phyloP scores from a whole-genome alignment of 2,113 vertebrate species.

The Daboia siamensis region DNA sequence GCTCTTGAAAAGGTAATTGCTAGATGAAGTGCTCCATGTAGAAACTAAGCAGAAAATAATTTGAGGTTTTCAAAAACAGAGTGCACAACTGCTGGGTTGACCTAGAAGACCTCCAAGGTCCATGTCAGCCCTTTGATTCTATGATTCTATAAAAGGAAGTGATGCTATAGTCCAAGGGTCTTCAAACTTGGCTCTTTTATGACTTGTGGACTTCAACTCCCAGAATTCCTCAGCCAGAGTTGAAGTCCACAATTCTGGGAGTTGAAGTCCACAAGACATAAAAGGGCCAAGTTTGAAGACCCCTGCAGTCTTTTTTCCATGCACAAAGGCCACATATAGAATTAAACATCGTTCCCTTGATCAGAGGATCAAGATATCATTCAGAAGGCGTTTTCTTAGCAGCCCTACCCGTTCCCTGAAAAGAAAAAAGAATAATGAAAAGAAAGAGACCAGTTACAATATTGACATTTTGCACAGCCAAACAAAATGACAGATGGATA shows the following conservation, averaged over 20 bases:
- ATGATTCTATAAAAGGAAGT: background rate
- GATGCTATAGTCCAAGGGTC: background rate
- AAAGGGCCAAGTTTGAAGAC: no score
- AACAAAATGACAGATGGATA: background rate
- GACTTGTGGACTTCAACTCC: no score
- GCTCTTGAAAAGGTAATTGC: slow-evolving; percentile 82
- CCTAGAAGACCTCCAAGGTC: background rate
- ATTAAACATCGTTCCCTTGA: background rate
- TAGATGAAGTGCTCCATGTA: background rate
- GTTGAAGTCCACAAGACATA: no score
- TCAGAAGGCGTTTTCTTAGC: background rate
- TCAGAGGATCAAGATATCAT: background rate
- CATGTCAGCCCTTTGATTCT: background rate
- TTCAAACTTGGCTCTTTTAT: no score
- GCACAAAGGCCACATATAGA: background rate
- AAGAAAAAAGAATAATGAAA: background rate
- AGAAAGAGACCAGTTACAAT: background rate
- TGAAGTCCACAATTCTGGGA: no score
- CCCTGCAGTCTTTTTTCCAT: background rate
- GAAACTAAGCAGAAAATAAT: background rate
- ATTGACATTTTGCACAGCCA: background rate
- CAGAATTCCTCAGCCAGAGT: no score
- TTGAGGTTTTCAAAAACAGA: background rate
- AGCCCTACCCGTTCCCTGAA: background rate
- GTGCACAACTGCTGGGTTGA: background rate